These are phyloP conservation scores for Pristionchus arcanus DNA, from an alignment of 2,888 invertebrate genomes.

Conservation along the genomic window DNA sequence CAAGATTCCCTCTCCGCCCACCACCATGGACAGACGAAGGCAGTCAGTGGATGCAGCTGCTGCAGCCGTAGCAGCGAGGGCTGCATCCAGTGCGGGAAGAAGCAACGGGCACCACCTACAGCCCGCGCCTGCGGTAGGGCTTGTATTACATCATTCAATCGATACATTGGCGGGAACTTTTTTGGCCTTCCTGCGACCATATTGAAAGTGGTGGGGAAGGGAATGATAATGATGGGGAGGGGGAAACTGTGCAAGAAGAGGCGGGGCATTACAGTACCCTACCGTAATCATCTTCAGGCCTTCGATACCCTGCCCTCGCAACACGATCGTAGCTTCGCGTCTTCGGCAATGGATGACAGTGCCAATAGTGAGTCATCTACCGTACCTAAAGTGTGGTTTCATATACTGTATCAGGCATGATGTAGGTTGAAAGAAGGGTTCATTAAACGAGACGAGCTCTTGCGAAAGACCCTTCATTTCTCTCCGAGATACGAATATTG, in stretches of 20 bases:
- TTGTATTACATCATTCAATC: neutral
- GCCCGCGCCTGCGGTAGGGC: neutral
- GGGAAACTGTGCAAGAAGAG: too few species aligned
- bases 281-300: neutral
- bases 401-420: neutral
- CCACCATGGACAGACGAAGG: neutral
- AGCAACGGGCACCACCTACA: slow-evolving; percentile 1
- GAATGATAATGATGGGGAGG: too few species aligned
- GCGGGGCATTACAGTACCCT: too few species aligned
- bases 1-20: slow-evolving; percentile 27
- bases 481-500: too few species aligned
- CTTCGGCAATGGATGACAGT: neutral
- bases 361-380: neutral
- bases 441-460: too few species aligned
- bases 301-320: neutral
- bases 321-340: slow-evolving; percentile 13
- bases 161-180: too few species aligned
- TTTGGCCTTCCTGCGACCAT: too few species aligned
- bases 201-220: too few species aligned
- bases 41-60: neutral
- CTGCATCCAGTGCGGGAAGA: neutral
- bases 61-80: neutral
- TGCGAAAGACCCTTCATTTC: too few species aligned
- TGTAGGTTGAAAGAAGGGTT: too few species aligned
- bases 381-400: neutral